These are phyloP conservation scores for Amaurobius ferox DNA, from an alignment of 2,888 invertebrate species.

Conservation along the genomic window DNA sequence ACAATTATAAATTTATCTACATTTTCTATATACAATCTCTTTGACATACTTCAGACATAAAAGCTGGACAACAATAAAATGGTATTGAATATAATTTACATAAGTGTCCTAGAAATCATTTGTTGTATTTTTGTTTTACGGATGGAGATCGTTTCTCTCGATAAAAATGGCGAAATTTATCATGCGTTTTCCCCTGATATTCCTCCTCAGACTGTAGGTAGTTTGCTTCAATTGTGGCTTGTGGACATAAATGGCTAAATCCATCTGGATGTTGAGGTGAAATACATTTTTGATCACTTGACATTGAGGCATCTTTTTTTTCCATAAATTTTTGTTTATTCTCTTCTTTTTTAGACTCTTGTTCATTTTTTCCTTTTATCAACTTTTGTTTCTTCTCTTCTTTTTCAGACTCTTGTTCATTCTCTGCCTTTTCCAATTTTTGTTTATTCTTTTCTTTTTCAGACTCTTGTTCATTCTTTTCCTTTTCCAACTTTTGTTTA, in stretches of 20 bases:
- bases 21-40: no score
- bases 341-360: neutral
- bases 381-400: neutral
- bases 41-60: no score
- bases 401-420: neutral
- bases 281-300: neutral
- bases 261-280: slow-evolving; percentile 55
- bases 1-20: no score
- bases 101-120: no score
- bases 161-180: slow-evolving; percentile 42
- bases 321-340: slow-evolving; percentile 1
- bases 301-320: neutral
- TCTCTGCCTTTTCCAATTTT: neutral
- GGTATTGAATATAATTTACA: no score
- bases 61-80: no score
- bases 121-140: slow-evolving; percentile 65
- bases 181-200: slow-evolving; percentile 42
- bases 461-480: neutral
- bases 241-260: slow-evolving; percentile 47
- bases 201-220: slow-evolving; percentile 30
- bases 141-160: slow-evolving; percentile 53
- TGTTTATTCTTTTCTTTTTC: neutral
- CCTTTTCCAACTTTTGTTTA: neutral
- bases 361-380: neutral
- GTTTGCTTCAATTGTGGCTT: slow-evolving; percentile 29